Conservation (phyloP, 92 coral and sea anemone species). For the Porites evermanni region DNA sequence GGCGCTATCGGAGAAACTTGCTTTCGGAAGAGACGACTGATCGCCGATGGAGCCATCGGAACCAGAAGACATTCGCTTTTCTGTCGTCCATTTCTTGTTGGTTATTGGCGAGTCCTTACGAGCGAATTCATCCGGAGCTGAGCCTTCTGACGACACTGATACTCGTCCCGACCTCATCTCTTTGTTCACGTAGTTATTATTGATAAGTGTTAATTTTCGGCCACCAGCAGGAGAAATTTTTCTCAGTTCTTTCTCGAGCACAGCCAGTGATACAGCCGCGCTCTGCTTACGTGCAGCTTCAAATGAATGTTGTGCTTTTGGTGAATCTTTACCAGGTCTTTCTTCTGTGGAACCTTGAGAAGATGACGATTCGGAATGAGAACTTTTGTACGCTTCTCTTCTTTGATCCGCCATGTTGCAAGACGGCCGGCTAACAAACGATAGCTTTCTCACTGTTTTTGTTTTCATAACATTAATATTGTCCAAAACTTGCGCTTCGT, state of each 20-base stretch:
- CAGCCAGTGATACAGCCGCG: slow-evolving; percentile 65
- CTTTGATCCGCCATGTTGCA: slow-evolving; percentile 50
- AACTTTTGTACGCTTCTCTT: slow-evolving; percentile 58
- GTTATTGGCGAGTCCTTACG: slow-evolving; percentile 48
- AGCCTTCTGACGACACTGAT: slow-evolving; percentile 83
- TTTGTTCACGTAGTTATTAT: slow-evolving; percentile 1
- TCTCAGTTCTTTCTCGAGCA: slow-evolving; percentile 80
- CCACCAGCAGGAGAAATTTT: slow-evolving; percentile 76
- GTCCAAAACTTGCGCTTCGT: slow-evolving; percentile 78
- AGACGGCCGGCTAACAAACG: slow-evolving; percentile 18
- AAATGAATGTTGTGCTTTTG: slow-evolving; percentile 27
- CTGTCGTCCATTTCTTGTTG: slow-evolving; percentile 3
- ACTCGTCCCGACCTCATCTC: slow-evolving; percentile 60
- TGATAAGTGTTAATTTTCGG: slow-evolving; percentile 46
- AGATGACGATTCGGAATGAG: slow-evolving; percentile 79
- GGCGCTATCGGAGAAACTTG: slow-evolving; percentile 52
- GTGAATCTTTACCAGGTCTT: slow-evolving; percentile 28
- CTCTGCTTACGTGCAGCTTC: slow-evolving; percentile 57
- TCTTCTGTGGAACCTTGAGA: slow-evolving; percentile 86
- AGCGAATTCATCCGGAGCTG: slow-evolving; percentile 48
- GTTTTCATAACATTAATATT: slow-evolving; percentile 76
- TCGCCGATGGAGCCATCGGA: slow-evolving; percentile 72
- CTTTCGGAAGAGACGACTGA: slow-evolving; percentile 22
- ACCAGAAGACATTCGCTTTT: slow-evolving; percentile 53
- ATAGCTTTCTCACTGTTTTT: slow-evolving; percentile 48